phyloP scores from a whole-genome alignment of 2,113 vertebrate genomes.

The Hippopotamus amphibius region DNA sequence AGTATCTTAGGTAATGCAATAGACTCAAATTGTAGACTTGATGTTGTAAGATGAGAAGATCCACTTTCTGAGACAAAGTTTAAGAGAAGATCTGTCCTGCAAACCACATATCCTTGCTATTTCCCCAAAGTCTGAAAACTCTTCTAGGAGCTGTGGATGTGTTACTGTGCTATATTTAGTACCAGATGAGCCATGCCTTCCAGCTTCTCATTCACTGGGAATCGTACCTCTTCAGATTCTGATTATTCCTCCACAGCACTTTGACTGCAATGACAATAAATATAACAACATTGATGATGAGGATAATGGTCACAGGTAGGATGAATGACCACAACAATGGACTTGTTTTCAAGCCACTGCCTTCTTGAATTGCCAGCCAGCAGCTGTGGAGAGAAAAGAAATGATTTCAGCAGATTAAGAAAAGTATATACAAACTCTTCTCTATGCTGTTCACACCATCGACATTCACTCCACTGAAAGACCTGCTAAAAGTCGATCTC shows the following conservation, averaged over 20 bases:
- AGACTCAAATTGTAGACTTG: not conserved
- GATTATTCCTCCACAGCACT: slow-evolving; percentile 78
- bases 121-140: not conserved
- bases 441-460: not conserved
- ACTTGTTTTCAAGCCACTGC: slow-evolving; percentile 68
- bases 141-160: not conserved
- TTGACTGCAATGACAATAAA: slow-evolving; percentile 78
- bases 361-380: slow-evolving; percentile 82
- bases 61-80: not conserved
- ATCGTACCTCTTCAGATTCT: slow-evolving; percentile 77
- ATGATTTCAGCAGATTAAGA: slow-evolving; percentile 36
- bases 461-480: not conserved
- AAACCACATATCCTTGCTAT: not conserved
- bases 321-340: slow-evolving; percentile 86
- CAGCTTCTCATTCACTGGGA: not conserved
- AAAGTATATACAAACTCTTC: not conserved
- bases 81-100: not conserved
- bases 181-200: not conserved
- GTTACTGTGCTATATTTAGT: not conserved
- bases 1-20: not conserved
- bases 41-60: not conserved
- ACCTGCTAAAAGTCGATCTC: not conserved
- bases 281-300: slow-evolving; percentile 81
- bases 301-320: slow-evolving; percentile 81
- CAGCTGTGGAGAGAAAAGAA: slow-evolving; percentile 80